Percentiles rank a stretch among this genome's conserved stretches.
These are phyloP conservation scores for Leiothrix lutea DNA, from an alignment of 2,113 vertebrate genomes.

Conservation along the genomic window DNA sequence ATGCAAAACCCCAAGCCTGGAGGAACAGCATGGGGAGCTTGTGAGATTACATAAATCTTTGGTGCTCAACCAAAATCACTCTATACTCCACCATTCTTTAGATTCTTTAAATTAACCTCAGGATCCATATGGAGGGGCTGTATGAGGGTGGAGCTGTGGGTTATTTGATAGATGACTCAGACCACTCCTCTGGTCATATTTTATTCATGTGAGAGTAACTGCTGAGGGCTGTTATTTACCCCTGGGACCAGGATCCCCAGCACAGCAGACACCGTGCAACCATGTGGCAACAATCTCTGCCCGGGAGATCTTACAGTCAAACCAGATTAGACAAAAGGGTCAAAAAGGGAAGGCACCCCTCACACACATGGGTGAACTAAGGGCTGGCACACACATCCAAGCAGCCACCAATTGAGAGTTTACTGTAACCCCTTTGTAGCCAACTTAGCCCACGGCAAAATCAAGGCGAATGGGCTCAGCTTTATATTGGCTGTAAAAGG, in stretches of 20 bases:
- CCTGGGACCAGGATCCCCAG: not conserved
- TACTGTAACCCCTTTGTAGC: not conserved
- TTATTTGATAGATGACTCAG: not conserved
- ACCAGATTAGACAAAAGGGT: not conserved
- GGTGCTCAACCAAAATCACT: not conserved
- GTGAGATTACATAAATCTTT: not conserved
- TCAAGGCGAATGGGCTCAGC: not conserved
- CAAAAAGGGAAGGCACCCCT: not conserved
- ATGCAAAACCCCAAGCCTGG: not conserved
- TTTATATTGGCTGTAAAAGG: constrained; percentile 25
- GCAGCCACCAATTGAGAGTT: constrained; percentile 1
- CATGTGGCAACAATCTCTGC: constrained; percentile 6
- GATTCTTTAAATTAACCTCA: constrained; percentile 43
- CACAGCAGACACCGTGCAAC: not conserved
- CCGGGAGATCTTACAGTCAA: not conserved
- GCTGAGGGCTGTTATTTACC: constrained; percentile 3
- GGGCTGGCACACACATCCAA: not conserved
- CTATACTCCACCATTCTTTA: not conserved
- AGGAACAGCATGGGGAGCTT: not conserved
- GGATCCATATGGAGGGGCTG: constrained; percentile 11
- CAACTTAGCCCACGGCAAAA: not conserved
- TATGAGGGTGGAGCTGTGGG: not conserved
- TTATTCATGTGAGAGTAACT: not conserved
- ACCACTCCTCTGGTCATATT: not conserved
- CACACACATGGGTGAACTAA: not conserved